Conservation (phyloP, 2,113 vertebrate species). For the Stegastes partitus region DNA sequence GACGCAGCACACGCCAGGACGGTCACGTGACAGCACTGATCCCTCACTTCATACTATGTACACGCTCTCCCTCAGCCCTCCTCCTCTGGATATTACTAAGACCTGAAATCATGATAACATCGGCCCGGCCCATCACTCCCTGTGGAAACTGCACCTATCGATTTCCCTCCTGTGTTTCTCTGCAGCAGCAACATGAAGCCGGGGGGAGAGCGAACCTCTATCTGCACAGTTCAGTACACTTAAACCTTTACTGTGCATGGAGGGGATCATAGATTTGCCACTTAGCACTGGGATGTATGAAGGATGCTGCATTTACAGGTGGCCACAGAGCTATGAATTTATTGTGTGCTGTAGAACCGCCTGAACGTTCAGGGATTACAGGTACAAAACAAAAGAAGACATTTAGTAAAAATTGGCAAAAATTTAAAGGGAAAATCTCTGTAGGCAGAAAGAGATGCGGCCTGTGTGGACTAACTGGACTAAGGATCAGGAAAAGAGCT, state of each 20-base stretch:
- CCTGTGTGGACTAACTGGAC: no score
- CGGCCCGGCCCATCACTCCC: background rate
- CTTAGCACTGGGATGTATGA: background rate
- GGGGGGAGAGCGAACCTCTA: background rate
- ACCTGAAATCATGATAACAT: slow-evolving; percentile 19
- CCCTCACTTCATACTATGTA: slow-evolving; percentile 27
- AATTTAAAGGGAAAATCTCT: background rate
- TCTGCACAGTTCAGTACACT: background rate
- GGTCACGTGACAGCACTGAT: slow-evolving; percentile 32
- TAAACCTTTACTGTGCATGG: background rate
- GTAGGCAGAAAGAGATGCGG: no score
- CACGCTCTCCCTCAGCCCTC: slow-evolving; percentile 28
- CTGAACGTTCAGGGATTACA: background rate
- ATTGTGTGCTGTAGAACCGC: no score
- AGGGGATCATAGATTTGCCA: no score
- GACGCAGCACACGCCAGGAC: slow-evolving; percentile 32
- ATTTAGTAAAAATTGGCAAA: background rate
- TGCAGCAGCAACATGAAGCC: background rate
- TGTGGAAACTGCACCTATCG: background rate
- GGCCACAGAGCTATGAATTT: background rate
- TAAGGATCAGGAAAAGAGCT: no score
- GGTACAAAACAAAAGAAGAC: no score
- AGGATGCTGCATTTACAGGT: background rate
- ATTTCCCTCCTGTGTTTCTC: background rate
- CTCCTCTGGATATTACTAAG: slow-evolving; percentile 3